A percentile compares a stretch with the other conserved stretches of the same genome.
These are phyloP conservation scores for Cantharis lateralis DNA, from an alignment of 2,888 invertebrate genomes.

Conservation along the genomic window DNA sequence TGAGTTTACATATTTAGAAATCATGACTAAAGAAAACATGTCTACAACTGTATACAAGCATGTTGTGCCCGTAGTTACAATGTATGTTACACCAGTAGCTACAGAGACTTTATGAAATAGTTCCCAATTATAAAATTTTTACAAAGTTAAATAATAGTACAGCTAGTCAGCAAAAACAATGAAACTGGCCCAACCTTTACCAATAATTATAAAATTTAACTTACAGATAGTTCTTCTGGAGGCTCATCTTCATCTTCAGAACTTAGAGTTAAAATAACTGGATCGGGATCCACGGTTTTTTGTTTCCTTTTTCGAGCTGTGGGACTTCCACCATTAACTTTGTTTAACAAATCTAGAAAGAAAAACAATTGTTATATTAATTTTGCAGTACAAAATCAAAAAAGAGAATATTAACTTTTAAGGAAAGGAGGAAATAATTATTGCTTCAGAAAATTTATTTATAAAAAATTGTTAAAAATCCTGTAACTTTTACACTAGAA, in stretches of 20 bases:
- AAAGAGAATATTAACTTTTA: neutral
- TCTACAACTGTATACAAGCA: no score
- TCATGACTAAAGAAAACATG: no score
- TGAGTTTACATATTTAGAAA: no score
- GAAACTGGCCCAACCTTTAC: neutral
- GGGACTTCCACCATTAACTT: neutral
- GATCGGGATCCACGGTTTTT: conserved; percentile 66
- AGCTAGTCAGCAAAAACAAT: neutral
- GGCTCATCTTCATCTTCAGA: conserved; percentile 66
- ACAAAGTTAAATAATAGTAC: neutral
- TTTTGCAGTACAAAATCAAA: neutral
- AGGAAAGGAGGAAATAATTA: neutral
- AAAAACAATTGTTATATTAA: neutral
- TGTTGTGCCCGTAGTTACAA: no score
- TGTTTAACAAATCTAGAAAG: neutral
- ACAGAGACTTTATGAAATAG: no score
- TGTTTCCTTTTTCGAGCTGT: conserved; percentile 46
- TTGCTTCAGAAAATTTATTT: neutral
- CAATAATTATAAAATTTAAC: neutral
- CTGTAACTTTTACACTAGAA: neutral
- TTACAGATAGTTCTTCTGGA: conserved; percentile 24
- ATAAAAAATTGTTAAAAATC: neutral
- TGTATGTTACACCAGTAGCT: no score
- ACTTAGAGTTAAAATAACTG: conserved; percentile 71
- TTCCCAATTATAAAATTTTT: no score